Evolutionary conservation across 2,888 invertebrate species (phyloP).

Genomic region (Coleophora deauratella): DNA sequence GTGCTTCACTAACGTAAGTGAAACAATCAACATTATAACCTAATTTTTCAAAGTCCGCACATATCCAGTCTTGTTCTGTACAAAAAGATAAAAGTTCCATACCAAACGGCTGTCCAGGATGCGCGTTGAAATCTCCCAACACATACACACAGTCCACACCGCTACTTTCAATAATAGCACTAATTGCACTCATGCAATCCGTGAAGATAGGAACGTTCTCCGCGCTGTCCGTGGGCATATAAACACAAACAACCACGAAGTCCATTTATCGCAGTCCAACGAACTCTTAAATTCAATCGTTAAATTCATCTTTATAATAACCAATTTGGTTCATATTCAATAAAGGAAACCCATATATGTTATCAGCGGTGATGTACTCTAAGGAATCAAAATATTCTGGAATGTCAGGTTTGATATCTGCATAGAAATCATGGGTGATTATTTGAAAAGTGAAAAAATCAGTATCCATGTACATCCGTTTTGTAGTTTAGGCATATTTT

Average conservation of each 20-base stretch:
- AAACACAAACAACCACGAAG: too few relatives aligned
- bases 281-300: too few relatives aligned
- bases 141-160: conserved; percentile 8
- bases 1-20: conserved; percentile 11
- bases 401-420: too few relatives aligned
- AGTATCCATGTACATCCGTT: too few relatives aligned
- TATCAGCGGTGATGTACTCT: too few relatives aligned
- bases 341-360: too few relatives aligned
- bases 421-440: too few relatives aligned
- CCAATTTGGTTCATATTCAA: too few relatives aligned
- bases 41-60: conserved; percentile 8
- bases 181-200: conserved; percentile 3
- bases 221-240: conserved; percentile 9
- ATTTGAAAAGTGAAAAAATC: too few relatives aligned
- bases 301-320: too few relatives aligned
- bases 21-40: conserved; percentile 7
- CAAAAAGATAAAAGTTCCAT: conserved; percentile 8
- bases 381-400: too few relatives aligned
- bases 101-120: conserved; percentile 7
- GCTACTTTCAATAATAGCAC: conserved; percentile 4
- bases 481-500: too few relatives aligned
- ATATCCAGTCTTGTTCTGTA: conserved; percentile 10
- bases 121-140: conserved; percentile 14
- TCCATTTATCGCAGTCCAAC: background rate
- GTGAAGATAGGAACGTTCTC: conserved; percentile 9